Evolutionary conservation across 30 jellyfish, hydroid and myxozoan genomes (phyloP).

Genomic region (Hydra vulgaris): DNA sequence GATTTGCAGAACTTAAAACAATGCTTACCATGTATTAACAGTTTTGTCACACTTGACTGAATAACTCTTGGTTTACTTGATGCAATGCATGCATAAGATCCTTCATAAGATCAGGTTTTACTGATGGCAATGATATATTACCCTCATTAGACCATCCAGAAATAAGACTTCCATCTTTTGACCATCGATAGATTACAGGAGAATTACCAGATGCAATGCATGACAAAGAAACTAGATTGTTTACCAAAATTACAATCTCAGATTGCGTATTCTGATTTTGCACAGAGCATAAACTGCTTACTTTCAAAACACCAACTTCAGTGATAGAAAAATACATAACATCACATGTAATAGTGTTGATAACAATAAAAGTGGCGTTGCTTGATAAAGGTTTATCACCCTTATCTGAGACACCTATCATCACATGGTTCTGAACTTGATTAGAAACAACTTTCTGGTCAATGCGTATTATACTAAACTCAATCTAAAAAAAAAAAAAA

Average conservation of each 20-base stretch:
- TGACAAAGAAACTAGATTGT: background rate
- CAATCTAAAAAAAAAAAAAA: slow-evolving; percentile 13
- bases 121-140: slow-evolving; percentile 9
- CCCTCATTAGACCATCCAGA: slow-evolving; percentile 44
- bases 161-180: slow-evolving; percentile 61
- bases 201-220: slow-evolving; percentile 60
- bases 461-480: background rate
- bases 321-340: slow-evolving; percentile 48
- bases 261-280: background rate
- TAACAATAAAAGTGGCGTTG: slow-evolving; percentile 37
- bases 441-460: slow-evolving; percentile 22
- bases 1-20: background rate
- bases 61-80: slow-evolving; percentile 60
- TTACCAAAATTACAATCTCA: background rate
- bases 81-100: slow-evolving; percentile 73
- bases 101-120: slow-evolving; percentile 51
- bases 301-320: slow-evolving; percentile 40
- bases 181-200: slow-evolving; percentile 58
- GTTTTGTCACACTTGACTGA: slow-evolving; percentile 42
- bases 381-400: slow-evolving; percentile 39
- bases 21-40: slow-evolving; percentile 49
- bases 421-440: slow-evolving; percentile 34
- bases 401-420: slow-evolving; percentile 41
- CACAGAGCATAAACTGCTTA: slow-evolving; percentile 49
- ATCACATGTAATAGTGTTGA: slow-evolving; percentile 31